These are phyloP conservation scores for Phymatocera aterrima DNA, from an alignment of 2,888 invertebrate genomes.

Conservation along the genomic window DNA sequence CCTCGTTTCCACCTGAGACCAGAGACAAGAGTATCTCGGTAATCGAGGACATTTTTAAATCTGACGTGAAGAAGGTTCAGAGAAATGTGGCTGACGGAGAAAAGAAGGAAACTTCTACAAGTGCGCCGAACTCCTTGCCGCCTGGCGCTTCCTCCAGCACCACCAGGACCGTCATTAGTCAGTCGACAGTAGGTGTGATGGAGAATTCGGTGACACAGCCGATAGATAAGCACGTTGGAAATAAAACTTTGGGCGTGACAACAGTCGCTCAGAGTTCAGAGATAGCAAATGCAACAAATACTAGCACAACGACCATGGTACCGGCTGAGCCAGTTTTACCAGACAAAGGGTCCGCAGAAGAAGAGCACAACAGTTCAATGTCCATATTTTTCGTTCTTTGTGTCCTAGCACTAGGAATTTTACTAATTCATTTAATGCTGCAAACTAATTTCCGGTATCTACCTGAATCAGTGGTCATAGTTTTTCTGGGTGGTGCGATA, in stretches of 20 bases:
- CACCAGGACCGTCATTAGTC: neutral
- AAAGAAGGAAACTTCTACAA: neutral
- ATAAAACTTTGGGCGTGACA: neutral
- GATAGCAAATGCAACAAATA: conserved; percentile 65
- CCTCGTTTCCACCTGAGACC: neutral
- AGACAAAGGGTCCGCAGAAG: conserved; percentile 93
- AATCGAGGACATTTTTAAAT: neutral
- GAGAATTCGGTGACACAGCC: neutral
- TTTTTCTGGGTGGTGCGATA: conserved; percentile 94
- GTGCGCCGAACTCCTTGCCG: neutral
- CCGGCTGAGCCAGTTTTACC: conserved; percentile 89
- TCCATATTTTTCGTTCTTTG: conserved; percentile 98
- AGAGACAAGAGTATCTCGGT: neutral
- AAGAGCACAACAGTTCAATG: conserved; percentile 97
- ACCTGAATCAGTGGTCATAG: conserved; percentile 98
- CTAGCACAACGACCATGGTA: conserved; percentile 75
- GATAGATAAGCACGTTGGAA: neutral
- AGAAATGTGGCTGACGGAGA: neutral
- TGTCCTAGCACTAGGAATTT: conserved; percentile 94
- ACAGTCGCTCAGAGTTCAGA: conserved; percentile 44
- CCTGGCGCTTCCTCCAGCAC: neutral
- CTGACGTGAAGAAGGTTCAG: neutral
- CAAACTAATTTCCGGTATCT: conserved; percentile 97
- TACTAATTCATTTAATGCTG: conserved; percentile 95
- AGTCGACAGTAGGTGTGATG: neutral